phyloP scores from a whole-genome alignment of 2,888 invertebrate genomes.

The Ectobius pallidus region DNA sequence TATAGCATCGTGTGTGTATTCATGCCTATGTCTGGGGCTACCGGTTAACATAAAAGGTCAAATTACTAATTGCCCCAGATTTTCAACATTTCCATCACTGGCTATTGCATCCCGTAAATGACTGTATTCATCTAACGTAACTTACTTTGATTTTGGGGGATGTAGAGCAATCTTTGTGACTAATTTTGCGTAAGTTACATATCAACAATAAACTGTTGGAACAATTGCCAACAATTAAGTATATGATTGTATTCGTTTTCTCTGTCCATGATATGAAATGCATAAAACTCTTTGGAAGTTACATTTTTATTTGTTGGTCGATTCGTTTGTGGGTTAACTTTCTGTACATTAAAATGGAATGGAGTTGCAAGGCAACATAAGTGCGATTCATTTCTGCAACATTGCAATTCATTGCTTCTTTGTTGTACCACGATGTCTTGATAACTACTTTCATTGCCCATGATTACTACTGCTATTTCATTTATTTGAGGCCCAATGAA shows the following conservation, averaged over 20 bases:
- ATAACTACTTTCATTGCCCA: slow-evolving; percentile 22
- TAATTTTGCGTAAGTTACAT: no score
- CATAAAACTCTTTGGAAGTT: slow-evolving; percentile 4
- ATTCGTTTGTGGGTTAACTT: no score
- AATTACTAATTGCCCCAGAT: no score
- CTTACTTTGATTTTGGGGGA: no score
- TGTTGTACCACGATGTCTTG: neutral
- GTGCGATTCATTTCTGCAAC: slow-evolving; percentile 4
- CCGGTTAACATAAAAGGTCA: no score
- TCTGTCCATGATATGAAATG: slow-evolving; percentile 4
- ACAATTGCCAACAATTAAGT: slow-evolving; percentile 9
- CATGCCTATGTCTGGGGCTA: no score
- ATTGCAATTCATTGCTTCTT: neutral
- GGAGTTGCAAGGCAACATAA: neutral
- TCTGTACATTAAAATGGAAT: neutral
- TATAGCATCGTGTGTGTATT: no score
- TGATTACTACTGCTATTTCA: slow-evolving; percentile 23
- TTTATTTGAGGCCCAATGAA: slow-evolving; percentile 11
- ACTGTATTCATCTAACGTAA: no score
- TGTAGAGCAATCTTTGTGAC: no score
- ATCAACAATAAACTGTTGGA: slow-evolving; percentile 12
- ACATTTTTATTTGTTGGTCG: no score
- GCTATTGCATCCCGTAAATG: no score
- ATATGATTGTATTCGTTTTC: neutral
- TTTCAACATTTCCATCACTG: no score